Percentiles rank a stretch among this genome's conserved stretches.
These are phyloP conservation scores for Papilio elwesi DNA, from an alignment of 2,888 invertebrate genomes.

Conservation along the genomic window DNA sequence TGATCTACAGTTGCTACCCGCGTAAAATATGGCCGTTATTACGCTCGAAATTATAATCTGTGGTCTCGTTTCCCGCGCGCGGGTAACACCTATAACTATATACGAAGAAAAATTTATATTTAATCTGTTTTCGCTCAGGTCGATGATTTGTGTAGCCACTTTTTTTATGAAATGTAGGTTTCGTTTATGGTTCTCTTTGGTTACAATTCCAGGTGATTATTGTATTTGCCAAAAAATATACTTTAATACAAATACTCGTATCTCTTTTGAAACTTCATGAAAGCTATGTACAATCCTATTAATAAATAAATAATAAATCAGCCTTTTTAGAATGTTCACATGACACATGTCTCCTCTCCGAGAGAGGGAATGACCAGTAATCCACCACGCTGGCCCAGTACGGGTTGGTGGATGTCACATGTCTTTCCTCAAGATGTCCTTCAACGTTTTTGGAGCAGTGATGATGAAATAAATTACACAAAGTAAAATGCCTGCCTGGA, in stretches of 20 bases:
- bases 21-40: conserved; percentile 57
- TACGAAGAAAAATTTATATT: conserved; percentile 37
- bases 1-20: conserved; percentile 57
- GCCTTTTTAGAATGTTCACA: no score
- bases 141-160: conserved; percentile 32
- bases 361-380: no score
- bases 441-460: no score
- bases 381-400: no score
- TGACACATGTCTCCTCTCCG: no score
- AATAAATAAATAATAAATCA: no score
- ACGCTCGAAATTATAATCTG: conserved; percentile 54
- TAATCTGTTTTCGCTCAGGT: conserved; percentile 39
- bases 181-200: conserved; percentile 7
- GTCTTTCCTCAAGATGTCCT: no score
- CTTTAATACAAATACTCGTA: background rate
- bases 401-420: no score
- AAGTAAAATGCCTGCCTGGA: no score
- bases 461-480: no score
- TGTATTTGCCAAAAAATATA: background rate
- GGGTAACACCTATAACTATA: conserved; percentile 34
- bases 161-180: conserved; percentile 2
- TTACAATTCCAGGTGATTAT: background rate
- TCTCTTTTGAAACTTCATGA: background rate
- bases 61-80: conserved; percentile 42
- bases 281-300: no score